Percentiles rank a stretch among this genome's conserved stretches.
Evolutionary conservation across 1,140 invertebrate species (phyloP).

Genomic region (Drosophila setifemur): DNA sequence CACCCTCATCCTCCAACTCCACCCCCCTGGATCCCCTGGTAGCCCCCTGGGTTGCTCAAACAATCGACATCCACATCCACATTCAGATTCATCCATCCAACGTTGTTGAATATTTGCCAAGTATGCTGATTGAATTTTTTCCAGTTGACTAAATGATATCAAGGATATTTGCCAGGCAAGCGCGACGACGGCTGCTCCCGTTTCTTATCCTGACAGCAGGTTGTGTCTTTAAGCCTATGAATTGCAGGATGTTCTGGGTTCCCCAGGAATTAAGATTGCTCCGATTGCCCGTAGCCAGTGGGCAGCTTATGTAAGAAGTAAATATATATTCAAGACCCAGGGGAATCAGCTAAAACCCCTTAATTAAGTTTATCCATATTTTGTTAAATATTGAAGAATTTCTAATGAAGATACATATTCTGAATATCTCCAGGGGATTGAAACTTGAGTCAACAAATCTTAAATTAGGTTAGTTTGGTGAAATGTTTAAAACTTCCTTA

Average conservation of each 20-base stretch:
- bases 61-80: constrained; percentile 34
- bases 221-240: constrained; percentile 35
- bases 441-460: no score
- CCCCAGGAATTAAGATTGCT: background rate
- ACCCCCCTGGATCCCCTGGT: background rate
- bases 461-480: no score
- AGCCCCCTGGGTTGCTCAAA: constrained; percentile 29
- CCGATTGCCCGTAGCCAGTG: constrained; percentile 29
- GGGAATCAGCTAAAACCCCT: no score
- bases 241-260: constrained; percentile 1
- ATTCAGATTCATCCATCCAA: constrained; percentile 20
- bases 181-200: constrained; percentile 16
- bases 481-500: no score
- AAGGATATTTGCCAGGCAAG: constrained; percentile 78
- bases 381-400: no score
- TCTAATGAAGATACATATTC: no score
- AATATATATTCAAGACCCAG: constrained; percentile 32
- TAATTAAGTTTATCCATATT: no score
- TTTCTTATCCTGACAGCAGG: constrained; percentile 17
- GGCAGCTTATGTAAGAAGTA: constrained; percentile 13
- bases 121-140: constrained; percentile 83
- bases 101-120: constrained; percentile 80
- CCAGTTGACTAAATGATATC: constrained; percentile 82
- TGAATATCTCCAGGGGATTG: no score
- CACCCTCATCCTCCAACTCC: background rate